Evolutionary conservation across 2,888 invertebrate species (phyloP), one percentile per base, ranked within the genome.

Genomic region (Pardosa pseudoannulata): DNA sequence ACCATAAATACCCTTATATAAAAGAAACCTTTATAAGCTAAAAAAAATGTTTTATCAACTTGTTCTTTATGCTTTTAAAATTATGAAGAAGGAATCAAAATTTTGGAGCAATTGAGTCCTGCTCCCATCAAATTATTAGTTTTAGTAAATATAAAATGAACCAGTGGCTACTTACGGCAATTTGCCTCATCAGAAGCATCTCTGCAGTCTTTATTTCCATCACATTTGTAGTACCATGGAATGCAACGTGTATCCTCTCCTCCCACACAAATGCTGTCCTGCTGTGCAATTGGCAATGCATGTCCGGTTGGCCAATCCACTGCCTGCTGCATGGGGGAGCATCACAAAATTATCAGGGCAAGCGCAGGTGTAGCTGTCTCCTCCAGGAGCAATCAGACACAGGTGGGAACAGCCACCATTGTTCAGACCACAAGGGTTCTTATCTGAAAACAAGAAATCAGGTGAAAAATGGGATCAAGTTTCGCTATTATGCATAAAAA

Each of bases 321-420:
- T 1, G 27, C 65, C 56, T n/a, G 56, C 46, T n/a, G 87, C 13
- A 9, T 64, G 65, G 7, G 68, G 86, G 78, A 92, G 88, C 75
- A 98, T 92, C 89, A 95, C 94, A 92, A 96, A 99, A 90, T 98
- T 97, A 92, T 99, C 98, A 0, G 99, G 99, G 91, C 99, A 99
- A 0, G 95, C 95, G 91, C 99, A 99, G 88, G 94, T 95, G 91
- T 94, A 96, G 23, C 95, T 95, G 32, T 90, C 90, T 32, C 92
- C 93, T 19, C 93, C 92, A 19, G 98, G 97, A 0, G 97, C 94
- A 64, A 99, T 95, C 31, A 99, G 93, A 91, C 99, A 99, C 6
- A 99, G 93, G 93, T 99, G 98, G 0, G 97, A 97, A 91, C 99
- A 99, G 2, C 97, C 97, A 28, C 98, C 98, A 91, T 99, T 99